A percentile compares a stretch with the other conserved stretches of the same genome.
These are phyloP conservation scores for Galeruca laticollis DNA, from an alignment of 2,888 invertebrate genomes.

Conservation along the genomic window DNA sequence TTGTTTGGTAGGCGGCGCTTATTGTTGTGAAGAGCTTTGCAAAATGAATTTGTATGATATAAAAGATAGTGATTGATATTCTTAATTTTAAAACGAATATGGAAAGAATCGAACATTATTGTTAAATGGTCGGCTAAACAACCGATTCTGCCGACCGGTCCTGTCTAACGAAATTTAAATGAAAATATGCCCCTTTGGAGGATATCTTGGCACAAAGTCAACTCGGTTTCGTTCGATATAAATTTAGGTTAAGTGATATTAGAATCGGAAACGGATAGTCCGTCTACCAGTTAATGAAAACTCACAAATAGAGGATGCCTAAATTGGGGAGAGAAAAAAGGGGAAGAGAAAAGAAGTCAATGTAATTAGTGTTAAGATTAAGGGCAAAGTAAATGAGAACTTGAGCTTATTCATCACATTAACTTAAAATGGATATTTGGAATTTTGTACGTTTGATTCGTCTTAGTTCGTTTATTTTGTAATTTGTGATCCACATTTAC, in stretches of 20 bases:
- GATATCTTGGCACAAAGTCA: constrained; percentile 30
- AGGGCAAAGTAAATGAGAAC: neutral
- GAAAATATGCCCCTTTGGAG: constrained; percentile 20
- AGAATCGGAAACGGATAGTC: constrained; percentile 26
- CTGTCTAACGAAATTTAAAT: neutral
- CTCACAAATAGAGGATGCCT: constrained; percentile 28
- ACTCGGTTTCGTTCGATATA: constrained; percentile 31
- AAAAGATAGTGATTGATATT: too few relatives aligned
- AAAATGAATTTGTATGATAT: too few relatives aligned
- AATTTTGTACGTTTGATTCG: too few relatives aligned
- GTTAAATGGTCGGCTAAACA: neutral
- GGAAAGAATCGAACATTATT: neutral
- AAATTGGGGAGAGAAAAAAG: constrained; percentile 12
- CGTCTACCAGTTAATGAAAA: constrained; percentile 29
- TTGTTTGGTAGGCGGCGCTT: too few relatives aligned
- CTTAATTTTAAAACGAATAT: too few relatives aligned
- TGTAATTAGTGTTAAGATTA: constrained; percentile 13
- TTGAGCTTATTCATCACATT: neutral
- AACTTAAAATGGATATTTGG: neutral
- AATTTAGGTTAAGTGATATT: constrained; percentile 34
- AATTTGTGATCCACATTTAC: too few relatives aligned
- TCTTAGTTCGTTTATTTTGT: too few relatives aligned
- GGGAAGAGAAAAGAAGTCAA: neutral
- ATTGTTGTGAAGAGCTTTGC: too few relatives aligned
- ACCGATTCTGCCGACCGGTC: neutral